phyloP scores from a whole-genome alignment of 2,113 vertebrate genomes.

The Petrocephalus zakoni region DNA sequence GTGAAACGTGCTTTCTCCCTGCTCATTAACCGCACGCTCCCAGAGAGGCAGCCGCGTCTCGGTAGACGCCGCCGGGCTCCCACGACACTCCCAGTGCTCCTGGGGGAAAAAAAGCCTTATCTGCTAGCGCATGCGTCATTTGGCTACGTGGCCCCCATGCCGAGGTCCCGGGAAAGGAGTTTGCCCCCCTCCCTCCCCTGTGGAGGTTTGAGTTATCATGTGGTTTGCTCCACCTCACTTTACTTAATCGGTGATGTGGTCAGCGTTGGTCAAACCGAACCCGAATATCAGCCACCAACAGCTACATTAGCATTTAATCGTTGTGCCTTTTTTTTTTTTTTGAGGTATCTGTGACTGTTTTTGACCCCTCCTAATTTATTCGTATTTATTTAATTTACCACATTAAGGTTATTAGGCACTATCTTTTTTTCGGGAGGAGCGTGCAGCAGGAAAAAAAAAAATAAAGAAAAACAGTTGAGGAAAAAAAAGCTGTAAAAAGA shows the following conservation, averaged over 20 bases:
- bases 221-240: neutral
- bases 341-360: neutral
- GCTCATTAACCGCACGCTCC: slow-evolving; percentile 17
- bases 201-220: neutral
- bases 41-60: neutral
- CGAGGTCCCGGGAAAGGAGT: neutral
- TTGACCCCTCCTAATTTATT: neutral
- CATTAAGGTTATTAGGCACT: neutral
- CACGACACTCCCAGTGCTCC: neutral
- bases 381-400: neutral
- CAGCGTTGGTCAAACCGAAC: neutral
- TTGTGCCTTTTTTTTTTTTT: neutral
- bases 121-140: neutral
- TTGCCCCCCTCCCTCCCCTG: neutral
- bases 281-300: neutral
- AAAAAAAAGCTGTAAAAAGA: slow-evolving; percentile 20
- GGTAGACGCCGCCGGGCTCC: neutral
- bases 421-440: neutral
- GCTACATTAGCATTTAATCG: neutral
- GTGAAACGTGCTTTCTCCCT: slow-evolving; percentile 20
- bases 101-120: neutral
- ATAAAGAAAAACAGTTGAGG: neutral
- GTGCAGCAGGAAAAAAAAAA: slow-evolving; percentile 10
- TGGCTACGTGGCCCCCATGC: neutral
- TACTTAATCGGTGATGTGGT: neutral